Base-by-base conservation (phyloP, 2,888 invertebrate species). In the Dynastes tityus region DNA sequence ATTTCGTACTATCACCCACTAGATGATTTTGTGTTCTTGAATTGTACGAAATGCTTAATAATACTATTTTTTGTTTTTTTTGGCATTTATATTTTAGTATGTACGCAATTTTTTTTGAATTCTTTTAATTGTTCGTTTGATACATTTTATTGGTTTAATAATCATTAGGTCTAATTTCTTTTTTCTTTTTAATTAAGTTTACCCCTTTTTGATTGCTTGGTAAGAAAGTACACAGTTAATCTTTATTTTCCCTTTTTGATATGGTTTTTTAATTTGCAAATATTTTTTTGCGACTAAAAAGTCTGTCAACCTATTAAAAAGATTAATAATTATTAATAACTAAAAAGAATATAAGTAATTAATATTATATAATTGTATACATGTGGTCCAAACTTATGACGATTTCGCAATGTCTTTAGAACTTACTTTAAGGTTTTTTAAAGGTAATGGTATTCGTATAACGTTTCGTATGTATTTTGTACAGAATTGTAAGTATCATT, bases 301-400 rank as follows among this genome's bases (percentile, higher is more conserved):
- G 78, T 79, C 79, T 80, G 78, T 81, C 79, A 80, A 76, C 63
- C 58, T 76, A 78, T 79, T 74, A 61, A 58, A 22, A 58, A 40
- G 13, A 63, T 74, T 61, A 78, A 74, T 61, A 70, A 76, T 32
- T 78, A 64, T 63, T 49, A 64, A 80, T 73, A 68, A 37, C 68
- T 68, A 75, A 64, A 77, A 64, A 77, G 49, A 73, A 8, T 74
- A 76, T 77, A 58, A 67, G 45, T 65, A 73, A 78, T 40, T 53
- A 65, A 58, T 55, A n/a, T 40, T 67, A 75, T 58, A 58, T 55
- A 79, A 70, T 76, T 76, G 70, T 79, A 78, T 80, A 76, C 64
- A 80, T 81, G 84, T 83, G 84, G 84, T 84, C 84, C 83, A 84
- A 84, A 82, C 81, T 82, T 82, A 83, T 82, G 84, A 84, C 84